Conservation (phyloP, 2,888 invertebrate species). For the Sphinx pinastri region DNA sequence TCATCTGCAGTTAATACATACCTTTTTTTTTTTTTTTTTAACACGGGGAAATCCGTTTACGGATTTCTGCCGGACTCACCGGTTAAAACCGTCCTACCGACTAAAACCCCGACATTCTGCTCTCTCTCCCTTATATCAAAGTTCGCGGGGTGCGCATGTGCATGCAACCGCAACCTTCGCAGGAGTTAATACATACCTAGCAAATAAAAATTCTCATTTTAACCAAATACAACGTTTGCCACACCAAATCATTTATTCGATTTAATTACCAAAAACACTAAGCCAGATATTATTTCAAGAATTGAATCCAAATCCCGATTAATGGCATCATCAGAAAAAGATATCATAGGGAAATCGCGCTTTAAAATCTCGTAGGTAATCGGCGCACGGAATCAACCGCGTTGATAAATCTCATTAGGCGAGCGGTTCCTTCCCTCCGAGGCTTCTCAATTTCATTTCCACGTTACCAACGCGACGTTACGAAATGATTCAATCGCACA, state of each 20-base stretch:
- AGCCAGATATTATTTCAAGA: slow-evolving; percentile 15
- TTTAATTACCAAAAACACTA: background rate
- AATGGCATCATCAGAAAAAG: slow-evolving; percentile 49
- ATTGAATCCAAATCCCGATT: slow-evolving; percentile 33
- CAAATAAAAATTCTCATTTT: background rate
- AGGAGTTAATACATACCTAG: no score
- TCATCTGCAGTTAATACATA: no score
- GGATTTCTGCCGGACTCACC: no score
- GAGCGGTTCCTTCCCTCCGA: slow-evolving; percentile 50
- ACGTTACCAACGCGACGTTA: slow-evolving; percentile 58
- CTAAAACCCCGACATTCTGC: no score
- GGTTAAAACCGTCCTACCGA: no score
- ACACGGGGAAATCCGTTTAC: no score
- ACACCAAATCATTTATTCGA: background rate
- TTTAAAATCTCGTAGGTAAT: slow-evolving; percentile 60
- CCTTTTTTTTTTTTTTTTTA: no score
- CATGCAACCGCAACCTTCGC: no score
- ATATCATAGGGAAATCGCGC: slow-evolving; percentile 64
- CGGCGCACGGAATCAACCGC: slow-evolving; percentile 60
- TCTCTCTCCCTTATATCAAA: no score
- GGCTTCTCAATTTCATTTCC: slow-evolving; percentile 58
- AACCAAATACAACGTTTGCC: background rate
- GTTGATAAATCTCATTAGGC: slow-evolving; percentile 71
- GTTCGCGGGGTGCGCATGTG: no score
- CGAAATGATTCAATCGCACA: slow-evolving; percentile 59